These are phyloP conservation scores for Drosophila longiperda DNA, from an alignment of 2,888 invertebrate species.

Conservation along the genomic window DNA sequence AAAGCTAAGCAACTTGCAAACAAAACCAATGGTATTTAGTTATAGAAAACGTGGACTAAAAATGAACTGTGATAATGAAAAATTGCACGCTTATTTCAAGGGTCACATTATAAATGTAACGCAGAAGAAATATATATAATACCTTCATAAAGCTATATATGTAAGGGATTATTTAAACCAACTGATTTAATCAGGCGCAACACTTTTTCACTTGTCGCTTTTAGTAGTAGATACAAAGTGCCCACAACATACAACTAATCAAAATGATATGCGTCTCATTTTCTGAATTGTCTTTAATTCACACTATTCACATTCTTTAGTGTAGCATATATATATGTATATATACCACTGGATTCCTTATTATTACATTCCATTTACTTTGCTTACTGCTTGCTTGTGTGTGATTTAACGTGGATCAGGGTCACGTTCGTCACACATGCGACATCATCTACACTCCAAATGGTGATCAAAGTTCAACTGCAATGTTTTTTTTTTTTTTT, in stretches of 20 bases:
- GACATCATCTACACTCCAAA: constrained; percentile 2
- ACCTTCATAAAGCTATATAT: not conserved
- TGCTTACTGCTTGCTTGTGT: not conserved
- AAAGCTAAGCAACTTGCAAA: not conserved
- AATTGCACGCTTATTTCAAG: not conserved
- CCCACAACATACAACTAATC: constrained; percentile 45
- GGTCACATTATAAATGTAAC: not conserved
- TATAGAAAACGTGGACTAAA: not conserved
- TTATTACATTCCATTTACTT: constrained; percentile 15
- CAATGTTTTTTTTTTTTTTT: not conserved
- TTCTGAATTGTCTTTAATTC: constrained; percentile 71
- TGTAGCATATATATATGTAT: not conserved
- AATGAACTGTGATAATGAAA: not conserved
- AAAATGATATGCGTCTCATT: constrained; percentile 50
- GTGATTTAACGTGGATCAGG: constrained; percentile 58
- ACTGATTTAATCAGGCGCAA: constrained; percentile 45
- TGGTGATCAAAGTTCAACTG: constrained; percentile 41
- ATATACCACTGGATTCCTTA: constrained; percentile 40
- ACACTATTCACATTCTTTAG: constrained; percentile 3
- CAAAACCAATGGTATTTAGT: not conserved
- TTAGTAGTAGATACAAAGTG: constrained; percentile 28
- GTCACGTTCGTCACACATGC: constrained; percentile 43
- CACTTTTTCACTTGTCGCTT: constrained; percentile 50
- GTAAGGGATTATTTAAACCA: constrained; percentile 9
- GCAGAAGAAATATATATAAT: not conserved